phyloP scores from a whole-genome alignment of 1,140 invertebrate species.

The Cydia splendana region DNA sequence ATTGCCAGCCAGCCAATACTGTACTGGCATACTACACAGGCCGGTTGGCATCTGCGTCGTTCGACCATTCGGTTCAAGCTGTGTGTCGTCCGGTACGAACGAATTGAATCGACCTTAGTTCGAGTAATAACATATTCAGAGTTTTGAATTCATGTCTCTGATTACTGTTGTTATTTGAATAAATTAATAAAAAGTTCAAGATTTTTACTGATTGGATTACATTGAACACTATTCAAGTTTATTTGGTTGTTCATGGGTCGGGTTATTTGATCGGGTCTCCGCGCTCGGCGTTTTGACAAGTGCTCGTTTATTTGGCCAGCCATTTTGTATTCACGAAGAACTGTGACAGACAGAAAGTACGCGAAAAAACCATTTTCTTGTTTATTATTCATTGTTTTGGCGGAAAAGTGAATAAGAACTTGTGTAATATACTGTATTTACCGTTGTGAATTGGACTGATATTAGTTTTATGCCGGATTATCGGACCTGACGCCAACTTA shows the following conservation, averaged over 20 bases:
- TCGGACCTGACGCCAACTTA: not conserved
- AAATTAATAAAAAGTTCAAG: constrained; percentile 41
- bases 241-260: not conserved
- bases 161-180: constrained; percentile 59
- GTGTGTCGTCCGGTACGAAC: constrained; percentile 41
- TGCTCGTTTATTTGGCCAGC: constrained; percentile 63
- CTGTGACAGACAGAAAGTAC: constrained; percentile 49
- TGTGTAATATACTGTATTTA: not conserved
- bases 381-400: constrained; percentile 13
- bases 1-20: constrained; percentile 70
- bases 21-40: constrained; percentile 61
- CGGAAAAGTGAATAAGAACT: constrained; percentile 1
- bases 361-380: constrained; percentile 50
- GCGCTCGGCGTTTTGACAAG: constrained; percentile 33
- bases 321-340: constrained; percentile 66
- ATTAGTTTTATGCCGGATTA: constrained; percentile 6
- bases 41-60: constrained; percentile 63
- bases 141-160: constrained; percentile 37
- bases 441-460: not conserved
- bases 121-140: constrained; percentile 38
- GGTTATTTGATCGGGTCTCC: not conserved
- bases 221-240: constrained; percentile 16
- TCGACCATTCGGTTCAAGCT: constrained; percentile 10
- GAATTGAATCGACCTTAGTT: constrained; percentile 65
- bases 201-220: not conserved